Conservation (phyloP, 2,113 vertebrate species). For the Mesocricetus auratus region DNA sequence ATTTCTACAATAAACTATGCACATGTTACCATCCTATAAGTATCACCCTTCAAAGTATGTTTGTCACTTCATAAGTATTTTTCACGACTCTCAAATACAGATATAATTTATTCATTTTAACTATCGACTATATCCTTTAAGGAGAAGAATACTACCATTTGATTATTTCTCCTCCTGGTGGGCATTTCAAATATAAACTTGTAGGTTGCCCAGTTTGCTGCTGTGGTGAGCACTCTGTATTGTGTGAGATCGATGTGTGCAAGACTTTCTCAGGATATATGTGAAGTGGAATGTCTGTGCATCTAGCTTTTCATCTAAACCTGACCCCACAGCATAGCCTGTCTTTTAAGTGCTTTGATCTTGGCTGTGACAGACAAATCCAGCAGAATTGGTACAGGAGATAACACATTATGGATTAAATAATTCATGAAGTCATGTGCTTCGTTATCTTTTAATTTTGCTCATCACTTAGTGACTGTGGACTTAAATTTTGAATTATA, state of each 20-base stretch:
- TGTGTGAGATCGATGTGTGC: background rate
- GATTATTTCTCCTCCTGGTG: background rate
- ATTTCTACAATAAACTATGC: background rate
- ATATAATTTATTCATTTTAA: slow-evolving; percentile 15
- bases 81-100: slow-evolving; percentile 3
- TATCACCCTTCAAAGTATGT: background rate
- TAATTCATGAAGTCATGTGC: background rate
- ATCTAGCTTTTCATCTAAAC: slow-evolving; percentile 8
- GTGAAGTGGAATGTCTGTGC: background rate
- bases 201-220: background rate
- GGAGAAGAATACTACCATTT: background rate
- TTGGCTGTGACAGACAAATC: background rate
- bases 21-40: background rate
- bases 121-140: background rate
- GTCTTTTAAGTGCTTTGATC: slow-evolving; percentile 25
- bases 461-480: background rate
- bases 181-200: slow-evolving; percentile 18
- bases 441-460: background rate
- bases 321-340: background rate
- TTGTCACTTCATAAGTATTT: background rate
- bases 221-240: background rate
- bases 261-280: background rate
- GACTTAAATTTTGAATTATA: background rate
- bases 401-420: background rate
- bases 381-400: background rate